Evolutionary conservation across 2,113 vertebrate genomes (phyloP).

Genomic region (Oenanthe oenanthe): DNA sequence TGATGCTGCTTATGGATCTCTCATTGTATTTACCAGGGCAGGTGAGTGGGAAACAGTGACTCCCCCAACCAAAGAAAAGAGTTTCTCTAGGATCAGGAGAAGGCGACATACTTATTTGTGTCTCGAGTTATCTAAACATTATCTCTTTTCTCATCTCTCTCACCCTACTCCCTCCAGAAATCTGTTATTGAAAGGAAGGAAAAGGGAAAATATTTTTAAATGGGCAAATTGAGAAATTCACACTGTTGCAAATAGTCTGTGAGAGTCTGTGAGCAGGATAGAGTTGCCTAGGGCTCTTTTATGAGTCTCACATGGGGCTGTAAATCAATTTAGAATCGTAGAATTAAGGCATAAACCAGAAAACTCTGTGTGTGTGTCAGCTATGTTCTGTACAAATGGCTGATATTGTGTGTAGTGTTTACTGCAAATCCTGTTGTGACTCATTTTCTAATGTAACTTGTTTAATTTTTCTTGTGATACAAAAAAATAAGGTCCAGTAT

Average conservation of each 20-base stretch:
- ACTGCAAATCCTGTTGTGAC: conserved; percentile 55
- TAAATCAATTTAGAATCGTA: conserved; percentile 58
- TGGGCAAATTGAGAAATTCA: conserved; percentile 63
- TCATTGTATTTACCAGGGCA: not conserved
- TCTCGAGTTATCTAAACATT: conserved; percentile 22
- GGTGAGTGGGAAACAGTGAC: not conserved
- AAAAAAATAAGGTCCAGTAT: not conserved
- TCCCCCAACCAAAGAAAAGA: not conserved
- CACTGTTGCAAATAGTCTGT: conserved; percentile 48
- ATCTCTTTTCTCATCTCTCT: not conserved
- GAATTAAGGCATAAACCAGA: conserved; percentile 44
- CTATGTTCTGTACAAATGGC: conserved; percentile 19
- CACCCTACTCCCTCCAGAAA: conserved; percentile 7
- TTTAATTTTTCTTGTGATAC: conserved; percentile 47
- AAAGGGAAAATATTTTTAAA: conserved; percentile 57
- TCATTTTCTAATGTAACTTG: conserved; percentile 48
- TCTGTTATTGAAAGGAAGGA: conserved; percentile 46
- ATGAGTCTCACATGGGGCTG: conserved; percentile 45
- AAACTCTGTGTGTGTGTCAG: conserved; percentile 5
- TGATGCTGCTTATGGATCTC: not conserved
- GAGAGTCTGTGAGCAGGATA: conserved; percentile 44
- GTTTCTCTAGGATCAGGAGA: not conserved
- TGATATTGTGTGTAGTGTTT: conserved; percentile 21
- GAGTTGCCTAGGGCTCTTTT: conserved; percentile 47
- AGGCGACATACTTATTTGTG: not conserved